Base-by-base conservation (phyloP, 2,888 invertebrate species). In the Xylophagus ater region DNA sequence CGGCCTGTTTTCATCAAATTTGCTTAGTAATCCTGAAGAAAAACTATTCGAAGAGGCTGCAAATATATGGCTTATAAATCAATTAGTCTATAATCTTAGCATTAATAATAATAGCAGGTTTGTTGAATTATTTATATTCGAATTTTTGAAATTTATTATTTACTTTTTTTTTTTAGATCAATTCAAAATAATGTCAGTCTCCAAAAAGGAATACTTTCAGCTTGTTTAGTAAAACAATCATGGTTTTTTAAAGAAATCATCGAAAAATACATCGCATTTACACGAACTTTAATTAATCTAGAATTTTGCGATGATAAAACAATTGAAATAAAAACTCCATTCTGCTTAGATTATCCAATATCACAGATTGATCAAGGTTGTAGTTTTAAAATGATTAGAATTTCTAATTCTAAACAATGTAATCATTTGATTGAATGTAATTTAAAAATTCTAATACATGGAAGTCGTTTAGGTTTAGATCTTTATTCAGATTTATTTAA, bases 141-240 rank as follows among this genome's bases (percentile, higher is more conserved):
- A 10, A 8, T 12, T 12, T 30, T 30, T 15, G 30, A 13, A 30
- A 30, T 13, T 13, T 4, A 10, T 2, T 10, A 29, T 15, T 28
- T 19, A 13, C 18, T 10, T 3, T 20, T 24, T 6, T 28, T 10
- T 45, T 44, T 7, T 29, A 62, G 62, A 20, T 44, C 52, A 20
- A 49, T 53, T 21, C 46, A 50, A 6, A 51, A 54, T 13, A 59
- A 59, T 45, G 45, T 59, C 2, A 42, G 51, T 21, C 37, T 61
- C 13, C 63, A 64, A 25, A 54, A 54, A 19, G 57, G 58, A 25
- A 51, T 62, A 10, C 47, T 62, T 2, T 51, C 51, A 3, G 58
- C 62, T 3, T 58, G 59, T 24, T 48, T 57, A 29, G 47, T 53
- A 4, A 60, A 61, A 43, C 55, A 60, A 31, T 51, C 56, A 3